Percentiles rank a stretch among this genome's conserved stretches.
Evolutionary conservation across 2,113 vertebrate genomes (phyloP).

Genomic region (Riparia riparia): DNA sequence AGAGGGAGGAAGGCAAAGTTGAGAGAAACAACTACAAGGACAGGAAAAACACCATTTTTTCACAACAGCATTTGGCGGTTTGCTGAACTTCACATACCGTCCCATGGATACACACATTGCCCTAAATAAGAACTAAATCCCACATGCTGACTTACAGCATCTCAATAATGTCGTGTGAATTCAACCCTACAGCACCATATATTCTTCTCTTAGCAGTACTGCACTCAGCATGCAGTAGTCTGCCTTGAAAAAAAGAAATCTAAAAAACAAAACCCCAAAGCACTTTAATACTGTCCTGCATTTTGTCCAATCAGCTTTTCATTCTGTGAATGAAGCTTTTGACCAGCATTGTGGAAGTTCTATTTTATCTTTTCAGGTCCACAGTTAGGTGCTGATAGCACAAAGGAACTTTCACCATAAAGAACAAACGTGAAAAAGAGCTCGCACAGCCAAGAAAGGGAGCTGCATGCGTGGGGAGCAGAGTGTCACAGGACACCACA

Average conservation of each 20-base stretch:
- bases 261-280: background rate
- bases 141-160: background rate
- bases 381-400: background rate
- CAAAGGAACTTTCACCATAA: background rate
- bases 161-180: background rate
- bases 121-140: background rate
- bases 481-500: background rate
- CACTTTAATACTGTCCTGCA: background rate
- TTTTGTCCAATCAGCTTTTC: background rate
- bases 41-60: background rate
- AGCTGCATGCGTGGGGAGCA: fast-evolving
- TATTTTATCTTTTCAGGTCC: background rate
- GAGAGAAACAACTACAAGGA: background rate
- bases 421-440: background rate
- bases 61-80: background rate
- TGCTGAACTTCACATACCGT: background rate
- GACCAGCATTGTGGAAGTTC: background rate
- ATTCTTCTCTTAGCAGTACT: background rate
- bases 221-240: background rate
- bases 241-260: background rate
- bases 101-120: background rate
- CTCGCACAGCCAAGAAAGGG: background rate
- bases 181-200: background rate
- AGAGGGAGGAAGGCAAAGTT: background rate
- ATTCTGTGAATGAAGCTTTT: background rate